phyloP scores from a whole-genome alignment of 2,113 vertebrate genomes.

The Lota lota region DNA sequence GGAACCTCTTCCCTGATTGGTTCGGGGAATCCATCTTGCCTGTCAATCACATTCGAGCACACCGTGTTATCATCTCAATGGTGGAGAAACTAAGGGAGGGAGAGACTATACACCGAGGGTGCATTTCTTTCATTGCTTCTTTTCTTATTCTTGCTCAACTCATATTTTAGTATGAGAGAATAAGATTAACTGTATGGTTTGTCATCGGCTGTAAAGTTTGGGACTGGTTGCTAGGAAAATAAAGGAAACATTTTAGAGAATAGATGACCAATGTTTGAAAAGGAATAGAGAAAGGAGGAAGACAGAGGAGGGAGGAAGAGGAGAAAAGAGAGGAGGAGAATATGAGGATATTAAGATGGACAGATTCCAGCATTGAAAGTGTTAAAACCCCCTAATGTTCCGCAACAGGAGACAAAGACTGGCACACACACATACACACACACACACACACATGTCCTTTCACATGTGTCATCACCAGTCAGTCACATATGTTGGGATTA shows the following conservation, averaged over 20 bases:
- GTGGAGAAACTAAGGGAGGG: too few relatives aligned
- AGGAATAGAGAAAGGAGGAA: background rate
- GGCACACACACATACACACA: slow-evolving; percentile 6
- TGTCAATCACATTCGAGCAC: too few relatives aligned
- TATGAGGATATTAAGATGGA: slow-evolving; percentile 47
- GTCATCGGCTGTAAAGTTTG: too few relatives aligned
- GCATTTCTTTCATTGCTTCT: too few relatives aligned
- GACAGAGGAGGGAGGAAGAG: background rate
- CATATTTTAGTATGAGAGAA: too few relatives aligned
- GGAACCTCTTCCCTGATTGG: too few relatives aligned
- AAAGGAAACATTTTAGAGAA: background rate
- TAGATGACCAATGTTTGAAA: background rate
- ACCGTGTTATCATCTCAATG: too few relatives aligned
- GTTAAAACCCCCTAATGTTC: slow-evolving; percentile 56
- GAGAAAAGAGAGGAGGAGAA: background rate
- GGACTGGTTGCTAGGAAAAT: background rate
- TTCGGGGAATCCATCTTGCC: too few relatives aligned
- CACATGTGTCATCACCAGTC: background rate
- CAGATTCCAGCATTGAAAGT: slow-evolving; percentile 56
- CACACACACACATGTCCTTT: background rate
- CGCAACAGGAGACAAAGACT: slow-evolving; percentile 26
- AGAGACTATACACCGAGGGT: too few relatives aligned
- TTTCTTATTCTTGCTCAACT: too few relatives aligned
- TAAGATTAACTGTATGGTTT: too few relatives aligned
- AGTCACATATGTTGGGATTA: background rate